Evolutionary conservation across 2,797 vertebrate genomes (phyloP), one percentile per base, ranked within the genome.

Genomic region (Microctenopoma lineatum): DNA sequence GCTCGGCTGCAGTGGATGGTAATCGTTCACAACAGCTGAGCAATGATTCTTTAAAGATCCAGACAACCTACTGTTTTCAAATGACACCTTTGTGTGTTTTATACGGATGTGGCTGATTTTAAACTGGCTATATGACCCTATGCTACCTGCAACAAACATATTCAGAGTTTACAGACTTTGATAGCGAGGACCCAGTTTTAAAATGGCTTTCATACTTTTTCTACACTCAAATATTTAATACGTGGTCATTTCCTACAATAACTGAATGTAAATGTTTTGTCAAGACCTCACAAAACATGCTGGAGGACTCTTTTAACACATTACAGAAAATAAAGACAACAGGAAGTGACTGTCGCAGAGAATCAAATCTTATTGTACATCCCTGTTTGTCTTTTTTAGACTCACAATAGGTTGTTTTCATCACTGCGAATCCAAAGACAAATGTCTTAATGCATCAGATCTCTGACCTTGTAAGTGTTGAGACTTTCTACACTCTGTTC

Each of bases 11-110:
- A 66, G 66, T 0, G n/a, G 34, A 58, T 26, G n/a, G 15, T 74
- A 84, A 84, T 64, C 1, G 39, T 51, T 87, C 58, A 72, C 78
- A 66, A 83, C 68, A 59, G 80, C 78, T 50, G 74, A 59, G 66
- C 70, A 80, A 76, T 21, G 68, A 65, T 21, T 73, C 53, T 52
- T 46, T 75, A 48, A 80, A 74, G 53, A 36, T 42, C 11, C 60
- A 42, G 60, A 76, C 25, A 54, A 64, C 54, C 51, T 64, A 75
- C 18, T 70, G 63, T 21, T 61, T 65, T 69, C 29, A 70, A 64
- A 69, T 66, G 27, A 74, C 58, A 60, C 69, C 34, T 59, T 15
- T 73, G 36, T 69, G 52, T 65, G 66, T 39, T 59, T 15, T 73
- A 36, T 69, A 55, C 59, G 66, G 27, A 74, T 45, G 29, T 13